Evolutionary conservation across 2,888 invertebrate species (phyloP).

Genomic region (Camponotus fellah): DNA sequence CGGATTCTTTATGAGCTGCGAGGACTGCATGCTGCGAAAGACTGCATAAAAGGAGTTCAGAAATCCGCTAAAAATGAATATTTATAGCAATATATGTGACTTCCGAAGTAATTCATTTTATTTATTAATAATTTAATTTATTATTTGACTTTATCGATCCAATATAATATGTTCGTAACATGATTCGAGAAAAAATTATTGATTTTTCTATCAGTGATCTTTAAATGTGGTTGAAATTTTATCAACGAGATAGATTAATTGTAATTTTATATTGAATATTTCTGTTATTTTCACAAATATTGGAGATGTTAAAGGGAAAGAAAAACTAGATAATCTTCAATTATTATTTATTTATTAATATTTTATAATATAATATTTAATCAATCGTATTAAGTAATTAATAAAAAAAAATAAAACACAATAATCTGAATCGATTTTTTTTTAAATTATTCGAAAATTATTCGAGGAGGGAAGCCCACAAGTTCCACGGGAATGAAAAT

Average conservation of each 20-base stretch:
- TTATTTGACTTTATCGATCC: background rate
- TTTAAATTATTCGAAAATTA: background rate
- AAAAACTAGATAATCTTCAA: background rate
- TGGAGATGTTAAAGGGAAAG: background rate
- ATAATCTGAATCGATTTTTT: background rate
- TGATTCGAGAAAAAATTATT: constrained; percentile 28
- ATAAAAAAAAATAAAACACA: background rate
- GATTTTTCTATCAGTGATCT: constrained; percentile 2
- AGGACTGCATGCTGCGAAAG: constrained; percentile 12
- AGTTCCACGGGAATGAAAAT: constrained; percentile 5
- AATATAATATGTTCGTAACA: constrained; percentile 6
- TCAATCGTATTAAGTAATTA: background rate
- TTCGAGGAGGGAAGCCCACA: background rate
- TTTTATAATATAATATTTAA: background rate
- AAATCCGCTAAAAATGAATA: constrained; percentile 52
- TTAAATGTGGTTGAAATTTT: background rate
- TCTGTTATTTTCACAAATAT: background rate
- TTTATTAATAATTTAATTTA: constrained; percentile 22
- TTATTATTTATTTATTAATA: background rate
- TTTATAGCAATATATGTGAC: constrained; percentile 36
- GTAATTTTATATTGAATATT: background rate
- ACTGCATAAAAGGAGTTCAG: constrained; percentile 32
- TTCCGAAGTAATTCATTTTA: background rate
- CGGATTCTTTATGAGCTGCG: constrained; percentile 31
- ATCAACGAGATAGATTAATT: background rate